A percentile compares a stretch with the other conserved stretches of the same genome.
Conservation (phyloP, 37 sponge, comb jelly and placozoan species). For the Theonella swinhoei region DNA sequence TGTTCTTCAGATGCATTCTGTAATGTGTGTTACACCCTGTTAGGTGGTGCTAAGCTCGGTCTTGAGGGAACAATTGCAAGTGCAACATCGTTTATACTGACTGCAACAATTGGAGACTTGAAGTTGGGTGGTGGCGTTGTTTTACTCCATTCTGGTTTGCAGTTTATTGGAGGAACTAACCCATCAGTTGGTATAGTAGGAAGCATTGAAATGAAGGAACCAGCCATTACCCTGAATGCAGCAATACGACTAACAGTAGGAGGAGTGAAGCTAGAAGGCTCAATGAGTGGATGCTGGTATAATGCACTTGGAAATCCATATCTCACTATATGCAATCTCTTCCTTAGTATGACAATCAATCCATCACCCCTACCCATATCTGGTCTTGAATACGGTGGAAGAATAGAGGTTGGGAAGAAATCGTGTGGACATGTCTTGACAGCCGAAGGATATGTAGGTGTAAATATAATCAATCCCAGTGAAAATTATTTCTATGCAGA, state of each 20-base stretch:
- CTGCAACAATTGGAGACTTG: conserved; percentile 10
- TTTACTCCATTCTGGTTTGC: conserved; percentile 3
- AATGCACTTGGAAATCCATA: no score
- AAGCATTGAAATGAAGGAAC: neutral
- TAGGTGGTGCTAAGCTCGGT: conserved; percentile 12
- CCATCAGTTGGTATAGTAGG: conserved; percentile 15
- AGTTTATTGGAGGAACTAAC: neutral
- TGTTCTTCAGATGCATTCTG: conserved; percentile 39
- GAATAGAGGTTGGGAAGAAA: no score
- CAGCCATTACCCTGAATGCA: conserved; percentile 13
- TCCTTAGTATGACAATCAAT: no score
- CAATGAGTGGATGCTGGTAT: conserved; percentile 47
- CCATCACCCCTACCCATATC: no score
- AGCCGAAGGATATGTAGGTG: no score
- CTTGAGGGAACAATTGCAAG: conserved; percentile 2
- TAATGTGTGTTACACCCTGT: neutral
- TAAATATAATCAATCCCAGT: no score
- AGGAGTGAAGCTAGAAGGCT: conserved; percentile 6
- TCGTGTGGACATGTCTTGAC: no score
- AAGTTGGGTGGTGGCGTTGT: conserved; percentile 11
- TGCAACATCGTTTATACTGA: neutral
- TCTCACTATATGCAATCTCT: no score
- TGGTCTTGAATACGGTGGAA: no score
- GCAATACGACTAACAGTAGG: neutral
- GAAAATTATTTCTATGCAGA: no score